Conservation (phyloP, 2,797 vertebrate species). For the Holocentrus rufus region DNA sequence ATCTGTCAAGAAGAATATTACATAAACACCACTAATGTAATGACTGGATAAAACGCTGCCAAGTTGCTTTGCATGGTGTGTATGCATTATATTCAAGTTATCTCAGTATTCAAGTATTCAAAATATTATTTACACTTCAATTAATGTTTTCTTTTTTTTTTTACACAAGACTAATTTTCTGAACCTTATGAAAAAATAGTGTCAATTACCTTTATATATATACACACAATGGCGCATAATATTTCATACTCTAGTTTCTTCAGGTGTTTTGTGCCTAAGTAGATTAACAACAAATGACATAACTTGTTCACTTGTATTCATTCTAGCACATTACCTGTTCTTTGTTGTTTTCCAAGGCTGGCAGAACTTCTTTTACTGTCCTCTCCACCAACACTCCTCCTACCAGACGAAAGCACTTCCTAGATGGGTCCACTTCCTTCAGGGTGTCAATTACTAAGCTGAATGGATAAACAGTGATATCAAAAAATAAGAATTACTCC, state of each 20-base stretch:
- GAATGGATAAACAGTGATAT: slow-evolving; percentile 3
- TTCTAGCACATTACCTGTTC: slow-evolving; percentile 84
- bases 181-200: too few relatives aligned
- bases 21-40: background rate
- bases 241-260: too few relatives aligned
- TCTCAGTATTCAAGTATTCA: background rate
- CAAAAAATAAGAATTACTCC: background rate
- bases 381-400: slow-evolving; percentile 94
- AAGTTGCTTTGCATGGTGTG: too few relatives aligned
- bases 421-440: slow-evolving; percentile 89
- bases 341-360: slow-evolving; percentile 90
- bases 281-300: background rate
- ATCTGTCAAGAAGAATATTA: background rate
- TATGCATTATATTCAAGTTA: too few relatives aligned
- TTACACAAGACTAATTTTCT: too few relatives aligned
- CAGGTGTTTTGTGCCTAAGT: too few relatives aligned
- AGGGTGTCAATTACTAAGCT: slow-evolving; percentile 93
- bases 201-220: too few relatives aligned
- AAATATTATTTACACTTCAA: background rate
- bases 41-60: background rate
- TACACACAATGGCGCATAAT: too few relatives aligned
- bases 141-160: too few relatives aligned
- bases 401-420: slow-evolving; percentile 93
- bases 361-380: slow-evolving; percentile 94
- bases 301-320: background rate